Base-by-base conservation (phyloP, 2,888 invertebrate species). In the Pseudococcus longispinus region DNA sequence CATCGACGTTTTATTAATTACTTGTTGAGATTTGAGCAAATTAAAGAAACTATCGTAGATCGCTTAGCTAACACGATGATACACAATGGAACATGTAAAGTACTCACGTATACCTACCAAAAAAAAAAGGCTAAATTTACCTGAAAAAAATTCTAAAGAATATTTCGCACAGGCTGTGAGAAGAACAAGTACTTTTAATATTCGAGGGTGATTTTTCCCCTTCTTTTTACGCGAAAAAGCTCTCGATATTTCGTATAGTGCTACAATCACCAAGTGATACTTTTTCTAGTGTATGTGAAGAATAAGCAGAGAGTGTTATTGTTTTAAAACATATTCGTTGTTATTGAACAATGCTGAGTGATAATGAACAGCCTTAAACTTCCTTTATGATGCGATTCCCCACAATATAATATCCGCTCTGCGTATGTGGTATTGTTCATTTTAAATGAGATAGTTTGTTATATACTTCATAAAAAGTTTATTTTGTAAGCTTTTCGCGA, bases 241-340 rank as follows among this genome's bases (percentile, higher is more conserved):
- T 20, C 83, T 83, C 44, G 55, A 55, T 83, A 46, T 83, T 55
- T 60, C 23, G 83, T 51, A 60, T 37, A 37, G 37, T 37, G 37
- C 37, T 37, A 23, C 44, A 83, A 83, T 42, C 80, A 37, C 55
- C 11, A 55, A 51, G 55, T 29, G 77, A 20, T 42, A 20, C 1
- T 42, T 80, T 80, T 70, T 32, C 18, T 29, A 18, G 70, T 20
- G 37, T 74, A 29, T 32, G 74, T 74, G 74, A 74, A 74, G 74
- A 32, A 32, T 32, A 80, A n/a, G 77, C 20, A 32, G n/a, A 80
- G 77, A 37, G 77, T 80, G 83, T 83, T 83, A 83, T 83, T 83
- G 83, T 83, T 83, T 83, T 83, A 83, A 83, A 83, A 83, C 55
- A 83, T 83, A 60, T 83, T 83, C 51, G 83, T 60, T 83, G 83